Evolutionary conservation across 2,113 vertebrate genomes (phyloP), one percentile per base, ranked within the genome.

Genomic region (Entosphenus tridentatus): DNA sequence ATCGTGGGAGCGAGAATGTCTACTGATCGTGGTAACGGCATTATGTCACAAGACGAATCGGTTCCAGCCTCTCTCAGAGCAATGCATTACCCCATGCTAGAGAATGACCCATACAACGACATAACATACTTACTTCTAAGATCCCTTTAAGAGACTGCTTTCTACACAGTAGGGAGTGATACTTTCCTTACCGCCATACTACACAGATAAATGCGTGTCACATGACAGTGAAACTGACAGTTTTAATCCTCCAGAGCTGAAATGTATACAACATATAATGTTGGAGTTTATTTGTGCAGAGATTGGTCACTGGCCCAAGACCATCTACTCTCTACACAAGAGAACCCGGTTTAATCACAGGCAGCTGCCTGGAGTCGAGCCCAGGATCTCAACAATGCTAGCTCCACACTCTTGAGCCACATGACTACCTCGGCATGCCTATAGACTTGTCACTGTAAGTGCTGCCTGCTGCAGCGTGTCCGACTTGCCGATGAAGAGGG

Each of bases 401-500:
- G 18, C 18, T 18, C 9, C n/a, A 2, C 9, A 21, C n/a, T 18
- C 9, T 9, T 11, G 21, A 65, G n/a, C 11, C 21, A 21, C 62
- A 11, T 65, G 62, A 2, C 62, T 16, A 11, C 62, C 10, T 8
- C n/a, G 9, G 62, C 21, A 16, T 65, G 62, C 39, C 39, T 39
- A 39, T 39, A 39, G 39, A 39, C 39, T 39, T 39, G 39, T 39
- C 6, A 39, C 39, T 39, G 39, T 39, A 39, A 6, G 39, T 39
- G 39, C 39, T 39, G 39, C 39, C 39, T 39, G 39, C 39, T 39
- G 62, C n/a, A 65, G n/a, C 21, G 10, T 11, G 10, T 65, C 62
- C 69, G 70, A 77, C 83, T 77, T 76, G 88, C 90, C 92, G 75
- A 96, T 76, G 71, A 93, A 95, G 0, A 96, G 62, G 55, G 90